Evolutionary conservation across 2,888 invertebrate species (phyloP).

Genomic region (Eupithecia exiguata): DNA sequence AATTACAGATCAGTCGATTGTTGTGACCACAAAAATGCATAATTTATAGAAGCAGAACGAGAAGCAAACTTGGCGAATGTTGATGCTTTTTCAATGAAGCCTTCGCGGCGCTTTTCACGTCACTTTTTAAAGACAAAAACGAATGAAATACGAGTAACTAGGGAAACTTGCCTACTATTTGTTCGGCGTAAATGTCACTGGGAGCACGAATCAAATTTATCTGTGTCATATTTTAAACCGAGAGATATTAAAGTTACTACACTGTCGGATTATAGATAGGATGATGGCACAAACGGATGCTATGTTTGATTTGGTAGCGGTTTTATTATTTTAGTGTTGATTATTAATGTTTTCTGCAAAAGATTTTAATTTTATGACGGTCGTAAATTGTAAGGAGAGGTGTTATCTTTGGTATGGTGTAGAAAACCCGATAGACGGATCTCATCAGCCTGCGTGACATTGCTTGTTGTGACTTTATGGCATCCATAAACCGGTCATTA

Average conservation of each 20-base stretch:
- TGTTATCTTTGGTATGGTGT: slow-evolving; percentile 49
- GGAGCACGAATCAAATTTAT: slow-evolving; percentile 42
- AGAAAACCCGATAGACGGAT: slow-evolving; percentile 51
- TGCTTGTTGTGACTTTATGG: slow-evolving; percentile 70
- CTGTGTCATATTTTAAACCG: slow-evolving; percentile 41
- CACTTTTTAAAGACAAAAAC: slow-evolving; percentile 63
- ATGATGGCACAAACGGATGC: slow-evolving; percentile 41
- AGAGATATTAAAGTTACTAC: slow-evolving; percentile 38
- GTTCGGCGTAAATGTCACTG: slow-evolving; percentile 52
- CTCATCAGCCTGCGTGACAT: slow-evolving; percentile 63
- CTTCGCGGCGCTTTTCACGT: slow-evolving; percentile 63
- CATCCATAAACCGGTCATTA: slow-evolving; percentile 68
- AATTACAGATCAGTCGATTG: slow-evolving; percentile 82
- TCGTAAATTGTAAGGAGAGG: slow-evolving; percentile 50
- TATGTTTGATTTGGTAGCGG: slow-evolving; percentile 40
- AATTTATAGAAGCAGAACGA: slow-evolving; percentile 76
- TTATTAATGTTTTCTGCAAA: slow-evolving; percentile 47
- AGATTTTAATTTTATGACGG: slow-evolving; percentile 50
- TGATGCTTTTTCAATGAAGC: slow-evolving; percentile 61
- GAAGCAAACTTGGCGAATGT: slow-evolving; percentile 61
- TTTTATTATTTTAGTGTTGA: slow-evolving; percentile 38
- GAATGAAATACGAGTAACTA: slow-evolving; percentile 56
- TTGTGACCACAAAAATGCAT: slow-evolving; percentile 78
- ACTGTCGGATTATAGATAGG: slow-evolving; percentile 38
- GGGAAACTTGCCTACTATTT: slow-evolving; percentile 53